A percentile compares a stretch with the other conserved stretches of the same genome.
Evolutionary conservation across 2,888 invertebrate genomes (phyloP).

Genomic region (Dioctria rufipes): DNA sequence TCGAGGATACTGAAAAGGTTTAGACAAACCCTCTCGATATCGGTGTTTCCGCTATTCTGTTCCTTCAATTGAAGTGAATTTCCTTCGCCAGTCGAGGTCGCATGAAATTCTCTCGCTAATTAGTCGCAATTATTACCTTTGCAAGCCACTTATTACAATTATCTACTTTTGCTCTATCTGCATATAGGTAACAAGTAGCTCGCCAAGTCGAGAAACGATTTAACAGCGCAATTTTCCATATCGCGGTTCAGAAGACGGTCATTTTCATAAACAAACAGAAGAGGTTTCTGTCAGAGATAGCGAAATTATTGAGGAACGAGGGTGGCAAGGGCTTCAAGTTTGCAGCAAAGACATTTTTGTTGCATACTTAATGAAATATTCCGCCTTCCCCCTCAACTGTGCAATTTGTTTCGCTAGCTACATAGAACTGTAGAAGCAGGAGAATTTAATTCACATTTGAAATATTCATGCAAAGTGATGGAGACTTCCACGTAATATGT

Average conservation of each 20-base stretch:
- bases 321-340: too few species aligned
- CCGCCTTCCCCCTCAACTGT: too few species aligned
- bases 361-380: too few species aligned
- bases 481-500: too few species aligned
- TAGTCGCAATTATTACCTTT: slow-evolving; percentile 41
- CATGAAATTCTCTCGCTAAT: slow-evolving; percentile 12
- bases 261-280: slow-evolving; percentile 49
- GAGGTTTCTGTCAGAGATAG: too few species aligned
- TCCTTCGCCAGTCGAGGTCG: neutral
- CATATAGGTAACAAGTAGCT: slow-evolving; percentile 12
- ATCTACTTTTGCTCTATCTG: slow-evolving; percentile 3
- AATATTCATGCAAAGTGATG: too few species aligned
- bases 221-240: slow-evolving; percentile 8
- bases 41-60: slow-evolving; percentile 4
- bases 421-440: too few species aligned
- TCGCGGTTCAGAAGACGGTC: neutral
- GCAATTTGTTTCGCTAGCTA: too few species aligned
- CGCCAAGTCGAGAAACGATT: neutral
- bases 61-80: neutral
- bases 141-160: slow-evolving; percentile 27
- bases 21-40: neutral
- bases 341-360: too few species aligned
- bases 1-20: neutral
- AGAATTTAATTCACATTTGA: too few species aligned
- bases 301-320: too few species aligned